A percentile compares a stretch with the other conserved stretches of the same genome.
phyloP scores from a whole-genome alignment of 2,888 invertebrate genomes.

The Conomelus anceps region DNA sequence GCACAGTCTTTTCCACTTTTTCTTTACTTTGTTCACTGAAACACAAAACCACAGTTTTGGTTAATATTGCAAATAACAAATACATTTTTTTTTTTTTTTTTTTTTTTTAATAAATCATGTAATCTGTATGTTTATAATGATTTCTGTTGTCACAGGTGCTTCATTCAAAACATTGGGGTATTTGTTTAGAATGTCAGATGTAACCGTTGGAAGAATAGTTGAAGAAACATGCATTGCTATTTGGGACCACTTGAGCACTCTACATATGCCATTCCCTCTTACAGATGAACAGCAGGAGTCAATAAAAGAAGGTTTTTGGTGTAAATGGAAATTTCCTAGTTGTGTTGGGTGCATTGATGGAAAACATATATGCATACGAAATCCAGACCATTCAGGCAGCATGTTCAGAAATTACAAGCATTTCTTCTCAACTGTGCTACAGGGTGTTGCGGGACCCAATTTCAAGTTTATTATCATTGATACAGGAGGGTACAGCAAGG shows the following conservation, averaged over 20 bases:
- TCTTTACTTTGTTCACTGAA: not conserved
- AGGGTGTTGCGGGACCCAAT: slow-evolving; percentile 3
- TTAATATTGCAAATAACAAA: no score
- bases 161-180: not conserved
- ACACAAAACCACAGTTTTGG: not conserved
- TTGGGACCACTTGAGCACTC: not conserved
- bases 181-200: not conserved
- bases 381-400: not conserved
- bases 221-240: not conserved
- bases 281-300: not conserved
- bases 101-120: not conserved
- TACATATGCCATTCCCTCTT: not conserved
- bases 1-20: not conserved
- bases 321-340: not conserved
- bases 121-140: no score
- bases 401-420: slow-evolving; percentile 4
- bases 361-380: not conserved
- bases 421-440: slow-evolving; percentile 5
- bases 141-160: not conserved
- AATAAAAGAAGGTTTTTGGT: not conserved
- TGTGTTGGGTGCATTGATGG: slow-evolving; percentile 2
- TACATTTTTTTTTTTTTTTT: no score
- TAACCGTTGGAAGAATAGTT: not conserved
- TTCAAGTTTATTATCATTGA: slow-evolving; percentile 11
- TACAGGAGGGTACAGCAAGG: slow-evolving; percentile 15